Evolutionary conservation across 1,140 invertebrate species (phyloP).

Genomic region (Calliphora vicina): DNA sequence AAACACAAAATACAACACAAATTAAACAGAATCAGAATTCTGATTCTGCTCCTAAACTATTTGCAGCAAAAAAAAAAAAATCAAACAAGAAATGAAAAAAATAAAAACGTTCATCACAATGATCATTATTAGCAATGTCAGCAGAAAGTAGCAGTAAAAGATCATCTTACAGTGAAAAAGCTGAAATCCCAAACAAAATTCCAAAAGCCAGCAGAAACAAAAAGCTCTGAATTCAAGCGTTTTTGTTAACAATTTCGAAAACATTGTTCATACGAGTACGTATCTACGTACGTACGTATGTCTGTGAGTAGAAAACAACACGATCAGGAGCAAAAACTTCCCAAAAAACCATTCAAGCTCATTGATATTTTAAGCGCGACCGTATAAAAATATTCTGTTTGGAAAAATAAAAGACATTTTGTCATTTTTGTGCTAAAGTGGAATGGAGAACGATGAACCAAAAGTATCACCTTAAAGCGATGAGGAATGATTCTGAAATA

Average conservation of each 20-base stretch:
- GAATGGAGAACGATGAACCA: conserved; percentile 46
- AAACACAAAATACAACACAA: conserved; percentile 48
- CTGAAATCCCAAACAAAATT: conserved; percentile 7
- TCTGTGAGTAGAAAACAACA: not conserved
- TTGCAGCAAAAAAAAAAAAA: too few relatives aligned
- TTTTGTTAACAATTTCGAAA: not conserved
- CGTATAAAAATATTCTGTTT: conserved; percentile 63
- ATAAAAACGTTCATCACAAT: not conserved
- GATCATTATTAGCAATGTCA: not conserved
- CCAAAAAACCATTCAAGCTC: conserved; percentile 44
- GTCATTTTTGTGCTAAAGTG: conserved; percentile 13
- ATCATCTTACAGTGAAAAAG: not conserved
- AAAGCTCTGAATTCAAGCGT: conserved; percentile 13
- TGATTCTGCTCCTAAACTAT: not conserved
- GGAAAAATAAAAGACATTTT: conserved; percentile 42
- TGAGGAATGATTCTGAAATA: conserved; percentile 15
- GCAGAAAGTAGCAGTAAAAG: not conserved
- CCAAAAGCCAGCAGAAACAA: conserved; percentile 6
- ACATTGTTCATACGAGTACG: not conserved
- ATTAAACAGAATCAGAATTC: conserved; percentile 45
- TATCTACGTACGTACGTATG: too few relatives aligned
- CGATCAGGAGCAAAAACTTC: not conserved
- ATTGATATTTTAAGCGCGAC: conserved; percentile 63
- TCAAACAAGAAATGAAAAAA: not conserved
- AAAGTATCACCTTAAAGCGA: conserved; percentile 55